Percentiles rank a stretch among this genome's conserved stretches.
phyloP scores from a whole-genome alignment of 2,888 invertebrate genomes.

The Cacoxenus indagator region DNA sequence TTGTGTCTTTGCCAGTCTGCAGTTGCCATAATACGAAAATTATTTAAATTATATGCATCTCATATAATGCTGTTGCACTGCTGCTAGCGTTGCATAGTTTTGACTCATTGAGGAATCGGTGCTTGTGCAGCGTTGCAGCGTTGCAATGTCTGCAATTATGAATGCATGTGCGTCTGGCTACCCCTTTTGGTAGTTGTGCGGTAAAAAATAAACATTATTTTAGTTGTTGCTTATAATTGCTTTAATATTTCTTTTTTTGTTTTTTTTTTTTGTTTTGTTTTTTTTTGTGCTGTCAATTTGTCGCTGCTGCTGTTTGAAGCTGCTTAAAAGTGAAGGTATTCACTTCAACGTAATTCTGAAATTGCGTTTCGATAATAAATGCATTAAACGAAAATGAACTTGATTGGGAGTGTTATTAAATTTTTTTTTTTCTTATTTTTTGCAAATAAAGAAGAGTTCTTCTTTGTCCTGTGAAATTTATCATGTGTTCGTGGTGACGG shows the following conservation, averaged over 20 bases:
- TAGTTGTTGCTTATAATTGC: constrained; percentile 1
- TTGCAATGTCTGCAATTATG: constrained; percentile 33
- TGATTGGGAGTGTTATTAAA: too few species aligned
- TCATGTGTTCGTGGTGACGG: too few species aligned
- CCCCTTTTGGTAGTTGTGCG: constrained; percentile 34
- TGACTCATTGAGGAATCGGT: constrained; percentile 34
- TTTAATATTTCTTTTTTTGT: constrained; percentile 15
- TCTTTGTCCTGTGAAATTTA: too few species aligned
- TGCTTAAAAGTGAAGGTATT: too few species aligned
- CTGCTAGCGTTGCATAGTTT: constrained; percentile 16
- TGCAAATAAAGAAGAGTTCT: too few species aligned
- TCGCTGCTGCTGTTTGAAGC: too few species aligned
- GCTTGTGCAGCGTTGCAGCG: constrained; percentile 21
- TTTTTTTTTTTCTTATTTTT: too few species aligned
- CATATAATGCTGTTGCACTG: constrained; percentile 14
- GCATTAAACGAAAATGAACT: too few species aligned
- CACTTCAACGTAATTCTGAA: too few species aligned
- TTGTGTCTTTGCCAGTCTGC: constrained; percentile 51
- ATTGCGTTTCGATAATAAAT: too few species aligned
- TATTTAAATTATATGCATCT: constrained; percentile 64
- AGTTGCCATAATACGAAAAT: constrained; percentile 41
- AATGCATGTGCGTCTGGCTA: constrained; percentile 60
- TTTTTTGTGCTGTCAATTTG: constrained; percentile 44
- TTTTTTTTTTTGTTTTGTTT: not conserved
- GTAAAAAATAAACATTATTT: not conserved